Base-by-base conservation (phyloP, 2,888 invertebrate species). In the Hofmannophila pseudospretella region DNA sequence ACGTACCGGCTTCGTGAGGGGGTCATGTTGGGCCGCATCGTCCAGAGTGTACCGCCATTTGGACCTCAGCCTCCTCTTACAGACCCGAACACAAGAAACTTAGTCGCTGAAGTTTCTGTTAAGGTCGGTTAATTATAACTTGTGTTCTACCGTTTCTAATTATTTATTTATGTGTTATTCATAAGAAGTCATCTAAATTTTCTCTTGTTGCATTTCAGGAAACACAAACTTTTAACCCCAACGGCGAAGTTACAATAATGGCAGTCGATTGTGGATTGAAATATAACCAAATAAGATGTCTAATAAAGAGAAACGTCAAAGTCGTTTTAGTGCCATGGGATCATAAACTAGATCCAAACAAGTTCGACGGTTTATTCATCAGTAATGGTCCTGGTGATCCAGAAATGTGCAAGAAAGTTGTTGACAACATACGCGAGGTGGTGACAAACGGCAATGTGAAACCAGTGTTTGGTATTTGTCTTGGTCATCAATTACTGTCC, bases 351-450 rank as follows among this genome's bases (percentile, higher is more conserved):
- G 86, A 91, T 52, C 73, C 88, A 4, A 78, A 86, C 39, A 88
- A 92, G 31, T 99, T 92, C 68, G 99, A 99, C 78, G 99, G 98
- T 0, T 76, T 99, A 1, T 99, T 99, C 61, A 82, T 99, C 7
- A 98, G 97, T 66, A 99, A 99, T 67, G 99, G 99, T 0, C 99
- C 99, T 0, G 99, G 99, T 35, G 94, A 99, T 82, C 99, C 99
- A 2, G 89, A 89, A 49, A 89, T 93, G 70, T 98, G 98, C 66
- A 75, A 88, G 27, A 78, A 81, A n/a, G 93, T 96, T 0, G 92
- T 98, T 1, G 66, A 89, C 2, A 92, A 95, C 58, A 82, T 98
- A 23, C 85, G 84, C 44, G 79, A 78, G 14, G 80, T 93, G 0
- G 54, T 97, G 3, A 67, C 76, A 28, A 66, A 68, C 19, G 53